These are phyloP conservation scores for Acronicta psi DNA, from an alignment of 2,888 invertebrate genomes.

Conservation along the genomic window DNA sequence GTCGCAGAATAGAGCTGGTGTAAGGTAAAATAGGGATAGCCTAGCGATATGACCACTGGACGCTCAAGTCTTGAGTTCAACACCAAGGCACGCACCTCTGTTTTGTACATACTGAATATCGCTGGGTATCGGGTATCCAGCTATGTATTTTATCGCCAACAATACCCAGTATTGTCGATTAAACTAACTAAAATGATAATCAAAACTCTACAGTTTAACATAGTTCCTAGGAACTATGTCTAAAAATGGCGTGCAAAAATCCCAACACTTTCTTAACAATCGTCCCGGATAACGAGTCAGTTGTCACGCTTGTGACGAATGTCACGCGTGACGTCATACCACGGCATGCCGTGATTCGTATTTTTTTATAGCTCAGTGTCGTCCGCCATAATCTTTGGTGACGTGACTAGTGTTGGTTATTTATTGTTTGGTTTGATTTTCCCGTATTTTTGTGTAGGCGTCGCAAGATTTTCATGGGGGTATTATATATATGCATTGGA, in stretches of 20 bases:
- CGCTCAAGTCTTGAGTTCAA: too few species aligned
- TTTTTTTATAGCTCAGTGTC: constrained; percentile 49
- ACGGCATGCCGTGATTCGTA: constrained; percentile 41
- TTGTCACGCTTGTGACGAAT: constrained; percentile 38
- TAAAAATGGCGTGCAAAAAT: background rate
- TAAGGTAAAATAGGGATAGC: constrained; percentile 9
- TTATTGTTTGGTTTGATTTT: constrained; percentile 57
- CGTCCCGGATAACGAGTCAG: constrained; percentile 19
- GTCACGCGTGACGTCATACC: constrained; percentile 38
- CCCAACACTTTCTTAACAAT: constrained; percentile 6
- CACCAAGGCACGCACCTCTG: too few species aligned
- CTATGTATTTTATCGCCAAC: too few species aligned
- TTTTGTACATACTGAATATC: too few species aligned
- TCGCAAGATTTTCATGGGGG: background rate
- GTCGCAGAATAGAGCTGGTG: constrained; percentile 16
- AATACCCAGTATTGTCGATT: too few species aligned
- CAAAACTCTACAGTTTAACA: background rate
- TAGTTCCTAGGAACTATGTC: too few species aligned
- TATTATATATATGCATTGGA: background rate
- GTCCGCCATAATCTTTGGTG: constrained; percentile 49
- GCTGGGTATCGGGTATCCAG: too few species aligned
- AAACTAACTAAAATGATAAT: background rate
- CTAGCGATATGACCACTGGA: too few species aligned
- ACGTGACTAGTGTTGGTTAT: constrained; percentile 53
- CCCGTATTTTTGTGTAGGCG: constrained; percentile 11